Percentiles rank a stretch among this genome's conserved stretches.
Evolutionary conservation across 2,113 vertebrate species (phyloP).

Genomic region (Solenodon paradoxus): DNA sequence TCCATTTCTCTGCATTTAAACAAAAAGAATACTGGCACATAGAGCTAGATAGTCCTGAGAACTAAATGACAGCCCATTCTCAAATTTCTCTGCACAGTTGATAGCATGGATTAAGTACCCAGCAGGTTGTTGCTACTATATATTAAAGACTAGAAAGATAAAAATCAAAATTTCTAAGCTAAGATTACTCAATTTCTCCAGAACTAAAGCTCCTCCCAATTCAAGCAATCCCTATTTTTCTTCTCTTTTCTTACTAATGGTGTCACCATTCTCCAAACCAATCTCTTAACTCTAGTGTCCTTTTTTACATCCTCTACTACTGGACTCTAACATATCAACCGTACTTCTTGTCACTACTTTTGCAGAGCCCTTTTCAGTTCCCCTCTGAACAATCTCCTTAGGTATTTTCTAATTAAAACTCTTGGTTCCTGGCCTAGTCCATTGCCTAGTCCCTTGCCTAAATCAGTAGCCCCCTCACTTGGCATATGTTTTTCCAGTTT

Average conservation of each 20-base stretch:
- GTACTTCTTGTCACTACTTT: not conserved
- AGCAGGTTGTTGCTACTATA: not conserved
- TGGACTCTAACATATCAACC: not conserved
- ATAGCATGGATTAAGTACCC: not conserved
- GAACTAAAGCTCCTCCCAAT: not conserved
- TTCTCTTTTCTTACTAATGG: not conserved
- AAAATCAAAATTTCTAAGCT: not conserved
- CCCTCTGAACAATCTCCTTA: not conserved
- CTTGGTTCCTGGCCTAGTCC: not conserved
- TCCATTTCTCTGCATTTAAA: not conserved
- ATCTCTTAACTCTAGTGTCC: not conserved
- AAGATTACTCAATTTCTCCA: not conserved
- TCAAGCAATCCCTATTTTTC: not conserved
- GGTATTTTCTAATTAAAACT: not conserved
- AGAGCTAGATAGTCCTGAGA: not conserved
- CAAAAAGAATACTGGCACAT: not conserved
- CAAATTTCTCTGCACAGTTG: not conserved
- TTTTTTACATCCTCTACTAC: not conserved
- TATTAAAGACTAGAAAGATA: not conserved
- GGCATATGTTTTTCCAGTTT: not conserved
- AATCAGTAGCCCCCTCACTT: not conserved
- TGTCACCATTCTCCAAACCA: not conserved
- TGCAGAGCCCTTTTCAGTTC: not conserved
- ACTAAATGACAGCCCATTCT: not conserved
- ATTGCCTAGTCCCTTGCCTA: not conserved